These are phyloP conservation scores for Catocala sponsa DNA, from an alignment of 2,888 invertebrate species.

Conservation along the genomic window DNA sequence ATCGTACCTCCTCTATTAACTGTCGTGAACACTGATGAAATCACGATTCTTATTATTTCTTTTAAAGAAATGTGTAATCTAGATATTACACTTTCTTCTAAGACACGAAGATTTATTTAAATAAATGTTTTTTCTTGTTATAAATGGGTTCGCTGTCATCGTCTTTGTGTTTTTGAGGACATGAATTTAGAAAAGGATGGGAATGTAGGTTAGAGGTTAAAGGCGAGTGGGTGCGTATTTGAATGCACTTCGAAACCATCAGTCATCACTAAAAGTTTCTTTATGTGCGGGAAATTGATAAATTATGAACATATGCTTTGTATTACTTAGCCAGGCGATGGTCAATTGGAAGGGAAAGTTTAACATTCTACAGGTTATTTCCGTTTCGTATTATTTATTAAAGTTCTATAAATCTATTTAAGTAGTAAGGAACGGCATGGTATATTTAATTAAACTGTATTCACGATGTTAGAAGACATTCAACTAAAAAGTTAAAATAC, in stretches of 20 bases:
- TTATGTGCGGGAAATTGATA: background rate
- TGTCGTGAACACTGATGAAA: conserved; percentile 62
- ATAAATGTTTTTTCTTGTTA: no score
- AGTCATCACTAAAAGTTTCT: background rate
- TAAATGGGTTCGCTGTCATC: no score
- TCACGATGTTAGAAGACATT: no score
- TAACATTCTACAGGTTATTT: no score
- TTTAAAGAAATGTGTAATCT: conserved; percentile 43
- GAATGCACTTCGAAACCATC: conserved; percentile 8
- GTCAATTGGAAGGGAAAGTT: no score
- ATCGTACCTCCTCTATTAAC: conserved; percentile 69
- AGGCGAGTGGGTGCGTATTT: conserved; percentile 4
- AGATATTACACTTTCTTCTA: conserved; percentile 44
- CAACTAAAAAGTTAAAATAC: no score
- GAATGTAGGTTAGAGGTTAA: conserved; percentile 5
- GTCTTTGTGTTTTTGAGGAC: background rate
- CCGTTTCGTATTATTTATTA: no score
- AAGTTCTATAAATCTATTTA: no score
- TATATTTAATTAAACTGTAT: no score
- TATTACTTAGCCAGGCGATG: no score
- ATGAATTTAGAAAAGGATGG: background rate
- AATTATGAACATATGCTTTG: no score
- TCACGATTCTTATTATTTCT: conserved; percentile 60
- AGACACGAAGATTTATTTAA: background rate
- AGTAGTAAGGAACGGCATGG: no score